phyloP scores from a whole-genome alignment of 2,888 invertebrate species.

The Pammene aurita region DNA sequence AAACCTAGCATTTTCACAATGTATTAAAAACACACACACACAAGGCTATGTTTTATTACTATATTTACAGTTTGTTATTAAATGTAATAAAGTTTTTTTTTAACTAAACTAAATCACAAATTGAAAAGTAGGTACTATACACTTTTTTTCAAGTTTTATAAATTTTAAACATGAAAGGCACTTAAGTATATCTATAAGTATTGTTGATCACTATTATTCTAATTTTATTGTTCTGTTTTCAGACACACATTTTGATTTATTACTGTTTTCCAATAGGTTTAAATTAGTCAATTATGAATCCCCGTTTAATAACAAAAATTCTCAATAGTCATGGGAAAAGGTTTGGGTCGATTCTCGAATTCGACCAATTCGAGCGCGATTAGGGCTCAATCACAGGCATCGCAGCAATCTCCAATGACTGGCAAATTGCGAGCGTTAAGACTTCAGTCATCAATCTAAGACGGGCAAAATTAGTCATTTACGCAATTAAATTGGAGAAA shows the following conservation, averaged over 20 bases:
- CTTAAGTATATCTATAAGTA: too few relatives aligned
- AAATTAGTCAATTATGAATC: slow-evolving; percentile 8
- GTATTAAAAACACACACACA: too few relatives aligned
- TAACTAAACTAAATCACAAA: too few relatives aligned
- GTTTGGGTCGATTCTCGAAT: slow-evolving; percentile 49
- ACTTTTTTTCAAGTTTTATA: too few relatives aligned
- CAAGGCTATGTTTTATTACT: too few relatives aligned
- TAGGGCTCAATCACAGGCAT: slow-evolving; percentile 75
- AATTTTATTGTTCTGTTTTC: not conserved
- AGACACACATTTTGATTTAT: not conserved
- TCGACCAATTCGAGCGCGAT: slow-evolving; percentile 62
- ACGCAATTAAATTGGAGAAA: slow-evolving; percentile 34
- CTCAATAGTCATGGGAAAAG: slow-evolving; percentile 78
- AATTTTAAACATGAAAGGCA: too few relatives aligned
- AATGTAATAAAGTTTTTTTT: too few relatives aligned
- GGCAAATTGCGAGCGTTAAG: slow-evolving; percentile 71
- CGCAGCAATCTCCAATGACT: slow-evolving; percentile 81
- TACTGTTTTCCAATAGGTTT: not conserved
- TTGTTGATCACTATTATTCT: too few relatives aligned
- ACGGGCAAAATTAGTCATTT: slow-evolving; percentile 39
- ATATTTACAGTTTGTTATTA: too few relatives aligned
- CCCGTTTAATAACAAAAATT: slow-evolving; percentile 50
- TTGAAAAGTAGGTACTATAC: too few relatives aligned
- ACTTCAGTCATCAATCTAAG: slow-evolving; percentile 68
- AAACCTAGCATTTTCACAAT: too few relatives aligned